These are phyloP conservation scores for Heliothis virescens DNA, from an alignment of 1,140 invertebrate genomes.

Conservation along the genomic window DNA sequence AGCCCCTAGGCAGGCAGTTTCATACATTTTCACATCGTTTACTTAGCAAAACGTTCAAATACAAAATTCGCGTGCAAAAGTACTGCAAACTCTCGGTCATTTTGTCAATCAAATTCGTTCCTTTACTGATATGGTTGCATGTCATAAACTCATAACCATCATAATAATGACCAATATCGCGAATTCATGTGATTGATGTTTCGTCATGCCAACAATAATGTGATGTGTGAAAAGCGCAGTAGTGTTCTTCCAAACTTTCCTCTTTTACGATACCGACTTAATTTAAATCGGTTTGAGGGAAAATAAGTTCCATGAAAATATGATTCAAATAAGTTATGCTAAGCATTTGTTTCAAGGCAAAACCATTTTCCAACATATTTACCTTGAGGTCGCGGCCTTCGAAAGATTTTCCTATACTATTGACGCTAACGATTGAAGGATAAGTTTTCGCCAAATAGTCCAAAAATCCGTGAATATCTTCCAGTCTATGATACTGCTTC, in stretches of 20 bases:
- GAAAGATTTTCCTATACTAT: slow-evolving; percentile 91
- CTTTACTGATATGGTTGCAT: neutral
- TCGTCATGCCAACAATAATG: slow-evolving; percentile 21
- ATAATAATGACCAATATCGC: neutral
- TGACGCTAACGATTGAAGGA: slow-evolving; percentile 89
- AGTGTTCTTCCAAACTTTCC: neutral
- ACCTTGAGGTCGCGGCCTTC: slow-evolving; percentile 91
- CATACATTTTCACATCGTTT: too few species aligned
- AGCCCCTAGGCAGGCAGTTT: too few species aligned
- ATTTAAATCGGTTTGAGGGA: neutral
- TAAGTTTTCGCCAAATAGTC: slow-evolving; percentile 91
- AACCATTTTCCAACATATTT: slow-evolving; percentile 19
- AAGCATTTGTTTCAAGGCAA: neutral
- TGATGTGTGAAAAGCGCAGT: neutral
- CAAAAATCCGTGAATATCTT: slow-evolving; percentile 91
- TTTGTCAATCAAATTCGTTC: slow-evolving; percentile 4
- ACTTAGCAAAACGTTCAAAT: too few species aligned
- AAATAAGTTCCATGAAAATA: neutral
- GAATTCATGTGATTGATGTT: slow-evolving; percentile 19
- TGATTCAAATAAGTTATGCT: neutral
- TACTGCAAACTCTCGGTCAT: too few species aligned
- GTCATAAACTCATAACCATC: slow-evolving; percentile 1
- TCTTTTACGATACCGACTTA: neutral
- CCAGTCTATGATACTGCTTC: slow-evolving; percentile 91
- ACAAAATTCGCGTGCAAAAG: too few species aligned